Evolutionary conservation across 2,797 vertebrate species (phyloP).

Genomic region (Acanthopagrus latus): DNA sequence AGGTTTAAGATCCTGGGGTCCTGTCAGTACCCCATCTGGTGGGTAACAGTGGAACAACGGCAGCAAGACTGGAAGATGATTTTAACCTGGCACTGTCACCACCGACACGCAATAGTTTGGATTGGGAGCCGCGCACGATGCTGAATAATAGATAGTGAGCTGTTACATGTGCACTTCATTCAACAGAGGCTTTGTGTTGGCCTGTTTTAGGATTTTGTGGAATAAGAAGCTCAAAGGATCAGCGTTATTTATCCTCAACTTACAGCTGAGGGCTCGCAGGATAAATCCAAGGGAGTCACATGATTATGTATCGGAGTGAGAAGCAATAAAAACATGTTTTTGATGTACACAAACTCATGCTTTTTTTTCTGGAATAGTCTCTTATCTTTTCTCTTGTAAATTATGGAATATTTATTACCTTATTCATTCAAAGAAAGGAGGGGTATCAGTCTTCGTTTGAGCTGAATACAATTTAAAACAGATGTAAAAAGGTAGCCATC

Average conservation of each 20-base stretch:
- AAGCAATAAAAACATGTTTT: not conserved
- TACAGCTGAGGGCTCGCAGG: slow-evolving; percentile 5
- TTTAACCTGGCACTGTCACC: slow-evolving; percentile 25
- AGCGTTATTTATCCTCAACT: slow-evolving; percentile 11
- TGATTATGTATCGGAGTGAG: not conserved
- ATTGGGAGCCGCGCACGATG: not conserved
- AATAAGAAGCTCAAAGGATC: slow-evolving; percentile 40
- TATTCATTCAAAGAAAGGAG: not conserved
- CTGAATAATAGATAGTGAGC: not conserved
- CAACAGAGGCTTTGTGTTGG: not conserved
- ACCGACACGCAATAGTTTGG: not conserved
- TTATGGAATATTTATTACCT: not conserved
- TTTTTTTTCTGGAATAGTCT: not conserved
- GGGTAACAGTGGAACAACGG: slow-evolving; percentile 60
- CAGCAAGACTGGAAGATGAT: slow-evolving; percentile 8
- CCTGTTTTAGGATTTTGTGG: not conserved
- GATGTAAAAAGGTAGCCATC: too few relatives aligned
- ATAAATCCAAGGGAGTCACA: not conserved
- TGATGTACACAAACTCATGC: not conserved
- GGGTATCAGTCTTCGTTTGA: not conserved
- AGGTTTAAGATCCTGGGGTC: slow-evolving; percentile 28
- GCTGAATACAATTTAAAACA: not conserved
- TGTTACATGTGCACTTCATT: slow-evolving; percentile 4
- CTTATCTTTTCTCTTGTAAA: not conserved
- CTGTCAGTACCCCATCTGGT: slow-evolving; percentile 75